Evolutionary conservation across 1,140 invertebrate genomes (phyloP).

Genomic region (Antheraea pernyi): DNA sequence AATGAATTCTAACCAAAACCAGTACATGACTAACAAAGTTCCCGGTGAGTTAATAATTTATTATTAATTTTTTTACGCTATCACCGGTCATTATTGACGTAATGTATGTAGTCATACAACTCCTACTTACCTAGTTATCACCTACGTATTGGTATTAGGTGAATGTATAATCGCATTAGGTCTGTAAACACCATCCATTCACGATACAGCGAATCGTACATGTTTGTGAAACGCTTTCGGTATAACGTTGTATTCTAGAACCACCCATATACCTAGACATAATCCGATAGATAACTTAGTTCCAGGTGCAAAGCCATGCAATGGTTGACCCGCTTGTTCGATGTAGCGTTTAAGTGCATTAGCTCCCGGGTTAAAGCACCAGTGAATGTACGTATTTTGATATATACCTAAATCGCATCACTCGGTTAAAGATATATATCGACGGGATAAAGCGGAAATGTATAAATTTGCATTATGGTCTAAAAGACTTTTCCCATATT

Average conservation of each 20-base stretch:
- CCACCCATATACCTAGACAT: background rate
- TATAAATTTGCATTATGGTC: no score
- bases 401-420: background rate
- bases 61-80: slow-evolving; percentile 7
- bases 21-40: background rate
- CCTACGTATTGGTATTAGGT: background rate
- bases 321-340: background rate
- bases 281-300: background rate
- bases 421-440: no score
- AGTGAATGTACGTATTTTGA: background rate
- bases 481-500: no score
- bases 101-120: background rate
- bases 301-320: background rate
- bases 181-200: background rate
- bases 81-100: background rate
- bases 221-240: background rate
- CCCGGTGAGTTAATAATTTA: background rate
- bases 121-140: background rate
- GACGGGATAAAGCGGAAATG: no score
- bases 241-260: background rate
- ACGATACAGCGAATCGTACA: background rate
- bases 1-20: background rate
- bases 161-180: background rate
- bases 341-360: no score
- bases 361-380: no score